Evolutionary conservation across 2,888 invertebrate genomes (phyloP).

Genomic region (Bembecia ichneumoniformis): DNA sequence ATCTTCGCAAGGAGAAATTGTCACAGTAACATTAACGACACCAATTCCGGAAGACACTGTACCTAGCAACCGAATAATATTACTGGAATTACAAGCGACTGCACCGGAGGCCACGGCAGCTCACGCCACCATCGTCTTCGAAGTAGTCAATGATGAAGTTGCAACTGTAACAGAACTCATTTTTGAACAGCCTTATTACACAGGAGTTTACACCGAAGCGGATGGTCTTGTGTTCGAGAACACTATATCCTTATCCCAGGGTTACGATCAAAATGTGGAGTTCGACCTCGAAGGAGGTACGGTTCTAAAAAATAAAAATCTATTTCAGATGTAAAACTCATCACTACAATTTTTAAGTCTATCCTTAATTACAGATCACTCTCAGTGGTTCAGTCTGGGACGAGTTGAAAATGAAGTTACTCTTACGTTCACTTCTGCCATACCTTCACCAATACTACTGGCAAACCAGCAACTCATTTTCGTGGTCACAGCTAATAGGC

Average conservation of each 20-base stretch:
- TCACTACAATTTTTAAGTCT: no score
- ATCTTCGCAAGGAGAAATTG: conserved; percentile 6
- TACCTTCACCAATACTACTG: conserved; percentile 19
- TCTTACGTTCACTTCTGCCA: conserved; percentile 11
- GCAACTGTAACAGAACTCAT: conserved; percentile 5
- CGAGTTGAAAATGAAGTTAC: conserved; percentile 10
- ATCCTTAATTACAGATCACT: conserved; percentile 5
- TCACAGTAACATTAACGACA: conserved; percentile 13
- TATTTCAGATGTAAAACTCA: no score
- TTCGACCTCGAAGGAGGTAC: conserved; percentile 27
- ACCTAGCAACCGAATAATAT: conserved; percentile 18
- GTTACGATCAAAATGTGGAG: conserved; percentile 17
- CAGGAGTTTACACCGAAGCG: conserved; percentile 18
- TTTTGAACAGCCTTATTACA: conserved; percentile 19
- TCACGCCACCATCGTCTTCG: conserved; percentile 19
- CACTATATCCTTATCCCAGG: conserved; percentile 17
- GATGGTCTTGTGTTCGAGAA: conserved; percentile 16
- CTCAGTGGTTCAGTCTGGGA: conserved; percentile 7
- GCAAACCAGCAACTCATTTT: conserved; percentile 23
- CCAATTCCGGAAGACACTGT: conserved; percentile 18
- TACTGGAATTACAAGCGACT: conserved; percentile 23
- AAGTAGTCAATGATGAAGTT: conserved; percentile 8
- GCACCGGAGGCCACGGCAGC: conserved; percentile 18
- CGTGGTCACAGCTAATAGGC: conserved; percentile 15
- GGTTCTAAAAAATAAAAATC: neutral